These are phyloP conservation scores for Leptonema lineaticorne DNA, from an alignment of 1,140 invertebrate species.

Conservation along the genomic window DNA sequence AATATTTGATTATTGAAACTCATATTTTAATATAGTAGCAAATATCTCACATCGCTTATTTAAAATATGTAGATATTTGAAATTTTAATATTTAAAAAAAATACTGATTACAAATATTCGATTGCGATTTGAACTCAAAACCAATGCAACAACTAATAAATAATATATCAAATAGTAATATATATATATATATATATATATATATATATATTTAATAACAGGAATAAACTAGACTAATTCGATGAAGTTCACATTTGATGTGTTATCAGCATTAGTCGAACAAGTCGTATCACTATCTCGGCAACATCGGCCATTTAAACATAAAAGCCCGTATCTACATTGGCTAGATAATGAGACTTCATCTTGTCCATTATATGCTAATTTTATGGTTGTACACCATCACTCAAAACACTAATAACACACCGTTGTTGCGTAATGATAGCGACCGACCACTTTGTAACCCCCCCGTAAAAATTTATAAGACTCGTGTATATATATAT, in stretches of 20 bases:
- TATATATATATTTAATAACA: background rate
- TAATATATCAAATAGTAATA: too few species aligned
- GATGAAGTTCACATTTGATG: background rate
- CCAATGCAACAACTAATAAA: too few species aligned
- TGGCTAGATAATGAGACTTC: conserved; percentile 22
- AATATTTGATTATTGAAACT: too few species aligned
- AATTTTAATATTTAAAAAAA: too few species aligned
- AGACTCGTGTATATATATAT: too few species aligned
- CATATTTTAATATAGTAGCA: too few species aligned
- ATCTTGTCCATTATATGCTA: conserved; percentile 35
- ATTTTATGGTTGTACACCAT: conserved; percentile 30
- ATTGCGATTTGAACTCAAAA: too few species aligned
- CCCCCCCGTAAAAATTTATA: too few species aligned
- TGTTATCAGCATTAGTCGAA: conserved; percentile 10
- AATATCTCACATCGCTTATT: too few species aligned
- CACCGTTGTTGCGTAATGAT: conserved; percentile 2
- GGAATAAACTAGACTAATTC: background rate
- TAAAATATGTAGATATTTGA: too few species aligned
- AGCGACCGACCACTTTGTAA: background rate
- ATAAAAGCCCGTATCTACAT: conserved; percentile 13
- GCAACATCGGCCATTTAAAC: background rate
- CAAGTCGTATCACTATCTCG: conserved; percentile 12
- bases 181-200: too few species aligned
- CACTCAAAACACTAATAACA: conserved; percentile 31
- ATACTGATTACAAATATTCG: too few species aligned